phyloP scores from a whole-genome alignment of 2,888 invertebrate species.

The Microctonus aethiopoides region DNA sequence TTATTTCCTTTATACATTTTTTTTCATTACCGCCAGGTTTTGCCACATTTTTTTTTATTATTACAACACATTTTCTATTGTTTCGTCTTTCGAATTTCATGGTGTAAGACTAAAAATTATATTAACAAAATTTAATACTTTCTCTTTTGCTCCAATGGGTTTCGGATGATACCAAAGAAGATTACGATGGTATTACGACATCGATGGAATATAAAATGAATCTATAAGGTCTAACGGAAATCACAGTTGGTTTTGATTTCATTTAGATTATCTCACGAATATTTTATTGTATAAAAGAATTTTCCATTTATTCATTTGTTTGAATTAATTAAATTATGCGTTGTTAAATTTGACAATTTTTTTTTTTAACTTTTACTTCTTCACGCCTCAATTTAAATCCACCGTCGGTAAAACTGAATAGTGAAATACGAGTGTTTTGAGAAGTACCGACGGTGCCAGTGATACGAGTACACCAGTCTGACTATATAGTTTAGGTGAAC shows the following conservation, averaged over 20 bases:
- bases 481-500: constrained; percentile 31
- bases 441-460: constrained; percentile 38
- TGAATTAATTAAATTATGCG: neutral
- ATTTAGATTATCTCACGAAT: neutral
- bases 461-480: constrained; percentile 28
- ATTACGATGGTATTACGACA: constrained; percentile 5
- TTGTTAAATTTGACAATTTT: neutral
- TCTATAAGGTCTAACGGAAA: neutral
- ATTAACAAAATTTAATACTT: neutral
- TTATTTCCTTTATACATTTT: neutral
- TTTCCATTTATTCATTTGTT: neutral
- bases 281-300: neutral
- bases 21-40: neutral
- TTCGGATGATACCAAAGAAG: constrained; percentile 4
- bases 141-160: neutral
- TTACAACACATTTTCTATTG: neutral
- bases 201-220: neutral
- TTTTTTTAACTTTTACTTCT: too few relatives aligned
- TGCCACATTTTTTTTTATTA: neutral
- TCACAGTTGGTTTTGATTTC: neutral
- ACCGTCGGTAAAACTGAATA: constrained; percentile 5
- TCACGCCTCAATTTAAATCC: neutral
- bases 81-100: neutral
- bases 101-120: neutral
- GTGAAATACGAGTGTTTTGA: constrained; percentile 2